Base-by-base conservation (phyloP, 2,888 invertebrate genomes). In the Yponomeuta sedellus region DNA sequence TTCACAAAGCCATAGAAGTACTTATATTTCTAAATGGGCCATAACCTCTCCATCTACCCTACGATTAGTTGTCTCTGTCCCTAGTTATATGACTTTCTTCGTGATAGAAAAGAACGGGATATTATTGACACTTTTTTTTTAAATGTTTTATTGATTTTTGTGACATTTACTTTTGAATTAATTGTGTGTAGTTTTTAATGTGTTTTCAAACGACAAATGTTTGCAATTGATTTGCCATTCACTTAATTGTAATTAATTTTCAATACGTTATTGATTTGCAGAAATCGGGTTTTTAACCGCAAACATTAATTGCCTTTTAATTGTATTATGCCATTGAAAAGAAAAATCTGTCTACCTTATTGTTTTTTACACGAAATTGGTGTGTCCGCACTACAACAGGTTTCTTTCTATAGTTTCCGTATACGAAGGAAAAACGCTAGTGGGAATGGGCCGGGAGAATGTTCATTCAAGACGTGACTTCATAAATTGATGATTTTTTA, bases 61-160 rank as follows among this genome's bases (percentile, higher is more conserved):
- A n/a, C 22, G 22, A 44, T 34, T 56, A n/a, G 10, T n/a, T 22
- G 10, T 34, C n/a, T 64, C n/a, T 64, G 20, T 28, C 52, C 22
- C 22, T 64, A n/a, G 44, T 56, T 57, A 57, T 64, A 56, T 11
- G 57, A 56, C 20, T n/a, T 56, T n/a, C 6, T n/a, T 56, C 28
- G 63, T 64, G 34, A 64, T 64, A 57, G 64, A 57, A 6, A 56
- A 64, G 63, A 10, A 61, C 61, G 61, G 28, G n/a, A 59, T 59
- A 52, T 52, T 22, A 59, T 59, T 59, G 34, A 28, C 61, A 16
- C 39, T 61, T 39, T 61, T 20, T 59, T 58, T 59, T n/a, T 20
- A 5, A 22, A 25, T 0, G 20, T 59, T 59, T 59, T 59, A 10
- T 22, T 10, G 19, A n/a, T 59, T 59, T 59, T 59, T 25, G 25